phyloP scores from a whole-genome alignment of 2,797 vertebrate genomes.

The Notolabrus celidotus region DNA sequence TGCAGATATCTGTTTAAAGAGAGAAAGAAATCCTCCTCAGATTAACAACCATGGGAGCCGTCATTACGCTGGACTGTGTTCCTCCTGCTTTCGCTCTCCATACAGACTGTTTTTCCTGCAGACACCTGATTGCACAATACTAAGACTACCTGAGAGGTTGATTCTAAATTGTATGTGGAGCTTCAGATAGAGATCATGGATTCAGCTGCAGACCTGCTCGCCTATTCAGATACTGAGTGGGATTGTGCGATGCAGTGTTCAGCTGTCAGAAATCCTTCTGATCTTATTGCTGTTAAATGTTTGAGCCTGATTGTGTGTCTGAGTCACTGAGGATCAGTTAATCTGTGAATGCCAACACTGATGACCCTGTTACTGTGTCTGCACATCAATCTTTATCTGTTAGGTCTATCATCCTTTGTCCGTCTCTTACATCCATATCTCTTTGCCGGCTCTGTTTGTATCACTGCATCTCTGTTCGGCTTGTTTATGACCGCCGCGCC shows the following conservation, averaged over 20 bases:
- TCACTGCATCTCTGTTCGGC: background rate
- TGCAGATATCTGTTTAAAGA: too few species aligned
- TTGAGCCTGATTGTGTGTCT: background rate
- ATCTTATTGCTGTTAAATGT: background rate
- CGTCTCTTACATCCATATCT: background rate
- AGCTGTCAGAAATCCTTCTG: background rate
- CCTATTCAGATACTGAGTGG: background rate
- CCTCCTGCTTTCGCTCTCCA: too few species aligned
- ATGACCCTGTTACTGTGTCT: slow-evolving; percentile 6
- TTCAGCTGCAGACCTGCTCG: slow-evolving; percentile 8
- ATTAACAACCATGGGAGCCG: too few species aligned
- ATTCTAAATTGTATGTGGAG: too few species aligned
- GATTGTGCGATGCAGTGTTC: background rate
- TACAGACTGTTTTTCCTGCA: too few species aligned
- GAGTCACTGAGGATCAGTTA: background rate
- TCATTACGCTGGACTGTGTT: too few species aligned
- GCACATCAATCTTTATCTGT: background rate
- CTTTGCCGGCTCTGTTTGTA: slow-evolving; percentile 3
- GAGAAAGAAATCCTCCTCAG: too few species aligned
- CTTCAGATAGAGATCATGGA: background rate
- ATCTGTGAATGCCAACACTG: slow-evolving; percentile 2
- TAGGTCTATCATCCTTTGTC: background rate
- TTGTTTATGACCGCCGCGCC: slow-evolving; percentile 1
- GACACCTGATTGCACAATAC: too few species aligned
- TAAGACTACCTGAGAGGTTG: too few species aligned